Evolutionary conservation across 2,797 vertebrate species (phyloP), one percentile per base, ranked within the genome.

Genomic region (Platalea minor): DNA sequence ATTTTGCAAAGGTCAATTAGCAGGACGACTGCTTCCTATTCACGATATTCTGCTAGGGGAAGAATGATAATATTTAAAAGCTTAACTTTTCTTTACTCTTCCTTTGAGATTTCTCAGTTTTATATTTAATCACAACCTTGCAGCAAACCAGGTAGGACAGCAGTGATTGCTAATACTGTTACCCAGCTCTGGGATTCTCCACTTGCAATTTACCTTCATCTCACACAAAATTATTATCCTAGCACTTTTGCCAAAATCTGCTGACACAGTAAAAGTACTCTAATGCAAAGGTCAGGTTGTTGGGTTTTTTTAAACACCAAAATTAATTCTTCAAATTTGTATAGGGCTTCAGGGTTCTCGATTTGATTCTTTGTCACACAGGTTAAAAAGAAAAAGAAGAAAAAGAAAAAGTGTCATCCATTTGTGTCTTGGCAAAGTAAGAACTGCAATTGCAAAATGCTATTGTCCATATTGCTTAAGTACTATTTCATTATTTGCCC

Each of bases 101-200:
- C 88, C 91, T 88, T 69, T 43, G 79, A 93, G 82, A 84, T 91
- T 94, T 91, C 85, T 93, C 75, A 50, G 64, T 50, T 96, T 95
- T 94, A 13, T 33, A 64, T 74, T 89, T 91, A 82, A 87, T 76
- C 45, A 85, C 57, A 92, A 51, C 33, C 56, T 67, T 68, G 33
- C 51, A 87, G 74, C 24, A 87, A 92, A 68, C 19, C 86, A 95
- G 74, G 90, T 81, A 92, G 56, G 61, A 80, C 45, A 94, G 53
- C 45, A 50, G n/a, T 16, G 70, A 82, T 46, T 89, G 26, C 33
- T 63, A 53, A 53, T 8, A 56, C 63, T 72, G 74, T 59, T 85
- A 60, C 31, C 8, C 83, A 93, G 68, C 90, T 90, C 43, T 17
- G 80, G 88, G 80, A 81, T 87, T 88, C 88, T 89, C 63, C 68